Evolutionary conservation across 2,113 vertebrate species (phyloP), one percentile per base, ranked within the genome.

Genomic region (Danionella cerebrum): DNA sequence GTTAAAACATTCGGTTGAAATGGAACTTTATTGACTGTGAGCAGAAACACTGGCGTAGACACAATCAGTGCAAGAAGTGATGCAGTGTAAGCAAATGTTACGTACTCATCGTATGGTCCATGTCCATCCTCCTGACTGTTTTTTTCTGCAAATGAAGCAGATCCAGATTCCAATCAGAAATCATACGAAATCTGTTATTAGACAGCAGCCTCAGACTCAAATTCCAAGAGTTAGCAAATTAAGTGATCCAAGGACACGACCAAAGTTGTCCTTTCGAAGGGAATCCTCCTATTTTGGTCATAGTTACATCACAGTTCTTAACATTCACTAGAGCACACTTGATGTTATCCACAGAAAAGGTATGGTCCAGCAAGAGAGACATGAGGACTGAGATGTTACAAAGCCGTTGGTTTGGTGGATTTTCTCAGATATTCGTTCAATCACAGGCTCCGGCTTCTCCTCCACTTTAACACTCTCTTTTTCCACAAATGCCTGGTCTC

Each of bases 301-400:
- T 14, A 18, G 39, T 42, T 59, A 58, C 24, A 58, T 29, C 14
- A 8, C n/a, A 44, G 27, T 25, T 41, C 27, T 53, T 10, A 9
- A 11, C 14, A 18, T 33, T 53, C 5, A 53, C 51, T 29, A 36
- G 29, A 64, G 47, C 18, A 64, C 27, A 24, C 27, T 35, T 24
- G 29, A 39, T 39, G 35, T 39, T 39, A 79, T 84, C 78, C 76
- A 59, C 77, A 79, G 35, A 39, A 41, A 84, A 57, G 45, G 83
- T 24, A 77, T 53, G 63, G 70, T 80, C 77, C 82, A 85, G 55
- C 77, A 21, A 21, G 69, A 7, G 6, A 41, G 55, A 69, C 50
- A 55, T 44, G 13, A 51, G 33, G 45, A 58, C 52, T 1, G 48
- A 16, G 19, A 72, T 51, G 1, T 42, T 16, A 71, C 22, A 11